phyloP scores from a whole-genome alignment of 2,113 vertebrate species.

The Pseudolaguvia tuberculata region DNA sequence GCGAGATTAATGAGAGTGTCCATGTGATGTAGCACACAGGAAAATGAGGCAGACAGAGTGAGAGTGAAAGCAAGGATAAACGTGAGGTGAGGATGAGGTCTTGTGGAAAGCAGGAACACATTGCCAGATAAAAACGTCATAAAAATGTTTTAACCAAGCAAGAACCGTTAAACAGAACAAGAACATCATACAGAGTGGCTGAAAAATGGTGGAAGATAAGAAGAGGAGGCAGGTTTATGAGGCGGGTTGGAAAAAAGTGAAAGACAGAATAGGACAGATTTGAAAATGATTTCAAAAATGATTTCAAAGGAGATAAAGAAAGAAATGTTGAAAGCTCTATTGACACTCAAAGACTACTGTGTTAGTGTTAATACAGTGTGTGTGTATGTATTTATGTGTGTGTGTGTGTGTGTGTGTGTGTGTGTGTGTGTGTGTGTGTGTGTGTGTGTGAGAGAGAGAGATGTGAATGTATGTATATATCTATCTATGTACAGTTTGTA shows the following conservation, averaged over 20 bases:
- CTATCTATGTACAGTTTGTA: no score
- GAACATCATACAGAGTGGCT: background rate
- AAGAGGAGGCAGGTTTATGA: background rate
- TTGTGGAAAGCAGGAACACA: slow-evolving; percentile 4
- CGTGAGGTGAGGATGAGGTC: slow-evolving; percentile 12
- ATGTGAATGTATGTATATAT: no score
- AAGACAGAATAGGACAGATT: background rate
- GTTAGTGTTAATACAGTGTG: background rate
- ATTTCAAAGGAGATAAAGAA: background rate
- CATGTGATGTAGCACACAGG: background rate
- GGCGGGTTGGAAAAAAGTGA: background rate
- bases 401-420: slow-evolving; percentile 16
- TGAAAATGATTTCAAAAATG: background rate
- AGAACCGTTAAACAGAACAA: background rate
- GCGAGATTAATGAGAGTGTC: background rate
- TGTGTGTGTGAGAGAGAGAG: background rate
- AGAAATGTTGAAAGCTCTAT: slow-evolving; percentile 18
- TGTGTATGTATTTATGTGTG: background rate
- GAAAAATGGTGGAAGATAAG: background rate
- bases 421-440: slow-evolving; percentile 11
- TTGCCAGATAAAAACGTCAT: slow-evolving; percentile 3
- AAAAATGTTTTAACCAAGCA: background rate
- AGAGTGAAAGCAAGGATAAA: background rate
- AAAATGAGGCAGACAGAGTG: slow-evolving; percentile 6
- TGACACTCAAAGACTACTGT: background rate